Evolutionary conservation across 2,113 vertebrate species (phyloP).

Genomic region (Antechinus stuartii): DNA sequence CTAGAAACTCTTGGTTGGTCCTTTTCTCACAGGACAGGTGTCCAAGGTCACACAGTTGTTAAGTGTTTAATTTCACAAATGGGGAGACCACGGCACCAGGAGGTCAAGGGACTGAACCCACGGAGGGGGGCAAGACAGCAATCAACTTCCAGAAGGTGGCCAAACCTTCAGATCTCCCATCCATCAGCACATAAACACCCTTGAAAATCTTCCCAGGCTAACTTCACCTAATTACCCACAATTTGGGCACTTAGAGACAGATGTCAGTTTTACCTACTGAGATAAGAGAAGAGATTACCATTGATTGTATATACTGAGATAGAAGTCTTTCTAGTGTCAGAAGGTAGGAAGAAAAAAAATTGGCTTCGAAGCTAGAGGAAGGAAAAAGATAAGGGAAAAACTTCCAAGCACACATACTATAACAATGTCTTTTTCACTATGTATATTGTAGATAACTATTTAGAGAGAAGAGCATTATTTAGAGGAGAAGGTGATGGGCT

Average conservation of each 20-base stretch:
- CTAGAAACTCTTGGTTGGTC: background rate
- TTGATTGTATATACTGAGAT: background rate
- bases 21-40: background rate
- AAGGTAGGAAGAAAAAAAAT: background rate
- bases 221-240: background rate
- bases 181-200: background rate
- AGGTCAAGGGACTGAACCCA: background rate
- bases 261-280: background rate
- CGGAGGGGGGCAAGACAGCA: background rate
- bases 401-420: background rate
- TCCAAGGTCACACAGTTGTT: background rate
- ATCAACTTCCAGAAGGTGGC: background rate
- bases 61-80: background rate
- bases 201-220: background rate
- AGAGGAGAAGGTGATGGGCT: background rate
- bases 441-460: background rate
- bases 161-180: background rate
- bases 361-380: background rate
- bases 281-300: background rate
- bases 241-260: background rate
- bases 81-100: background rate
- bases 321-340: background rate
- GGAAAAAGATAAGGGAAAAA: background rate
- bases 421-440: background rate
- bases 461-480: background rate